Conservation (phyloP, 2,113 vertebrate genomes). For the Percina caprodes region DNA sequence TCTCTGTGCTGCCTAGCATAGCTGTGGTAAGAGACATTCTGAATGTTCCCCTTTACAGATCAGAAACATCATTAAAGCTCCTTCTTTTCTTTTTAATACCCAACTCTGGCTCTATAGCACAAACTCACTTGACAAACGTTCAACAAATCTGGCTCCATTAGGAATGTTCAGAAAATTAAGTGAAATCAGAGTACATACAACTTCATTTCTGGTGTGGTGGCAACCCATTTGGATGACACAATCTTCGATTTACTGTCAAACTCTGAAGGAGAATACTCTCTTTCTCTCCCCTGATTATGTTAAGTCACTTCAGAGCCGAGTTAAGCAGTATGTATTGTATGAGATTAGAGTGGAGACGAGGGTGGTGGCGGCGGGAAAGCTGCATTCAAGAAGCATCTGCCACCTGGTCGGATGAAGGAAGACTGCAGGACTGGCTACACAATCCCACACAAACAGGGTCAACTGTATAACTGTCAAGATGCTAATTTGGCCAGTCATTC, state of each 20-base stretch:
- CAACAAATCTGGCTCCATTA: slow-evolving; percentile 2
- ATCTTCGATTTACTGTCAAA: slow-evolving; percentile 37
- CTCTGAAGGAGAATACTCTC: slow-evolving; percentile 27
- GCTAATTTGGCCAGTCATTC: slow-evolving; percentile 15
- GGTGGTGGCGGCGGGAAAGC: not conserved
- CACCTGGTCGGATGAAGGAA: slow-evolving; percentile 17
- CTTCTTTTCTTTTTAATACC: slow-evolving; percentile 22
- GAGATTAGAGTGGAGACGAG: slow-evolving; percentile 58
- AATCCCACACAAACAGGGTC: slow-evolving; percentile 7
- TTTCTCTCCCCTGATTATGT: slow-evolving; percentile 43
- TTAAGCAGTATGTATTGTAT: slow-evolving; percentile 44
- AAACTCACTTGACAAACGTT: slow-evolving; percentile 19
- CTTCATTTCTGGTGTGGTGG: slow-evolving; percentile 53
- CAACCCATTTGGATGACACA: slow-evolving; percentile 65
- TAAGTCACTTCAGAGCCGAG: slow-evolving; percentile 46
- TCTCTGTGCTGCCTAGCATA: slow-evolving; percentile 17
- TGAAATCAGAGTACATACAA: slow-evolving; percentile 68
- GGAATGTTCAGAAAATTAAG: slow-evolving; percentile 28
- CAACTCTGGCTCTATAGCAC: not conserved
- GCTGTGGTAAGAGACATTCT: slow-evolving; percentile 3
- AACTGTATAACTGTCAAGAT: slow-evolving; percentile 17
- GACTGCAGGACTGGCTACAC: not conserved
- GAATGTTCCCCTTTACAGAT: slow-evolving; percentile 27
- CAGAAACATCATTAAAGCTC: slow-evolving; percentile 39
- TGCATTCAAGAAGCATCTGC: slow-evolving; percentile 17